These are phyloP conservation scores for Emydocephalus ijimae DNA, from an alignment of 2,113 vertebrate genomes.

Conservation along the genomic window DNA sequence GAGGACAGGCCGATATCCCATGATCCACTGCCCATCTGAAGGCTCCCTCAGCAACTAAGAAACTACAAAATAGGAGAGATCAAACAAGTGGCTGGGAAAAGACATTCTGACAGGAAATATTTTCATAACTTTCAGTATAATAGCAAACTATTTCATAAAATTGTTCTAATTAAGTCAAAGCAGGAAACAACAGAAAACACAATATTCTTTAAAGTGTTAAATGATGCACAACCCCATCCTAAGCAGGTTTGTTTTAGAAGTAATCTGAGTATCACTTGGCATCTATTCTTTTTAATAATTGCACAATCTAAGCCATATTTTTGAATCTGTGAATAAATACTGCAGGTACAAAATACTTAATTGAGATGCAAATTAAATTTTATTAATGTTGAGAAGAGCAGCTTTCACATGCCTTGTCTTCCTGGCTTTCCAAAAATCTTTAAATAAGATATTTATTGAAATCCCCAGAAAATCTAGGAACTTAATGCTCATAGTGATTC, in stretches of 20 bases:
- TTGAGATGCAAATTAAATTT: background rate
- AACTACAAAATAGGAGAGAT: slow-evolving; percentile 73
- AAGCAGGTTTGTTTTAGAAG: background rate
- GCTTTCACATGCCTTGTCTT: background rate
- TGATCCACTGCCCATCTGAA: slow-evolving; percentile 95
- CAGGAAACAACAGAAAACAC: background rate
- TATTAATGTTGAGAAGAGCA: background rate
- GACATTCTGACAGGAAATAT: slow-evolving; percentile 47
- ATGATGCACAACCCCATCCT: background rate
- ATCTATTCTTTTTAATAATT: background rate
- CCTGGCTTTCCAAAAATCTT: background rate
- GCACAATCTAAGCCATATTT: background rate
- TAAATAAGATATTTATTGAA: background rate
- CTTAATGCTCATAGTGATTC: background rate
- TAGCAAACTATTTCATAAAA: slow-evolving; percentile 33
- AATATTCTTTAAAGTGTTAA: background rate
- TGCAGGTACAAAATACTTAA: background rate
- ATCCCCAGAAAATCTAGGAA: background rate
- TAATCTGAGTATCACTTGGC: background rate
- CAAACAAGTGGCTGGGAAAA: background rate
- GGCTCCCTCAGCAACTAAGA: slow-evolving; percentile 96
- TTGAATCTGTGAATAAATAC: background rate
- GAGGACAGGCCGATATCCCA: slow-evolving; percentile 91
- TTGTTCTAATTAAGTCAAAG: background rate
- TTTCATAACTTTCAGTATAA: slow-evolving; percentile 41